Evolutionary conservation across 2,113 vertebrate genomes (phyloP).

Genomic region (Sturnira hondurensis): DNA sequence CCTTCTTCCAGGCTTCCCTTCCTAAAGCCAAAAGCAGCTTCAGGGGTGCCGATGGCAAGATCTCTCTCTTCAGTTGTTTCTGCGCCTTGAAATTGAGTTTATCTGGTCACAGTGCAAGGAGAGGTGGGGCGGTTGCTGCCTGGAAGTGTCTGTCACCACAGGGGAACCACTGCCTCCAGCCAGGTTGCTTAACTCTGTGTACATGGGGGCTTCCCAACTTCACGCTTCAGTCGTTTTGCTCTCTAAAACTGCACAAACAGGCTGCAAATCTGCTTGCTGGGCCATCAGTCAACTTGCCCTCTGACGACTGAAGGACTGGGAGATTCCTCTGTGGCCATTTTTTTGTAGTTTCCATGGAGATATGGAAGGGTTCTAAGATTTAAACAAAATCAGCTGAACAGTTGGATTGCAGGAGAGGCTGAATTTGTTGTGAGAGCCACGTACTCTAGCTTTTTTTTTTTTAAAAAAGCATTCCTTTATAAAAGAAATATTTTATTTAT

Average conservation of each 20-base stretch:
- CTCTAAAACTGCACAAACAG: background rate
- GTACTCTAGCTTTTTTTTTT: background rate
- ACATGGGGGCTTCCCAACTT: too few species aligned
- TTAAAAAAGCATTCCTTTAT: too few species aligned
- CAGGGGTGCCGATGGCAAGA: background rate
- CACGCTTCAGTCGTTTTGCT: background rate
- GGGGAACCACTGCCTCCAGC: background rate
- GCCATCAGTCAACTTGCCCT: background rate
- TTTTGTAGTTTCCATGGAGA: background rate
- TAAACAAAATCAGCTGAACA: background rate
- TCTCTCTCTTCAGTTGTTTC: background rate
- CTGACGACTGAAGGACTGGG: background rate
- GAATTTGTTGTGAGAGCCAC: background rate
- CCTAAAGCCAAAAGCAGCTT: background rate
- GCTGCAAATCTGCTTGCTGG: too few species aligned
- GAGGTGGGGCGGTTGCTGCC: background rate
- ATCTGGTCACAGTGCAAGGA: background rate
- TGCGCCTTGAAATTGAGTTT: background rate
- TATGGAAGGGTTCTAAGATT: background rate
- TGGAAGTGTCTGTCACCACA: background rate
- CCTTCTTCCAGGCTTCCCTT: background rate
- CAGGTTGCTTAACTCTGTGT: background rate
- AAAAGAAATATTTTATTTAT: too few species aligned
- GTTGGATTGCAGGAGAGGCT: background rate
- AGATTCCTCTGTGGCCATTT: background rate